Evolutionary conservation across 2,888 invertebrate genomes (phyloP).

Genomic region (Nycteola revayana): DNA sequence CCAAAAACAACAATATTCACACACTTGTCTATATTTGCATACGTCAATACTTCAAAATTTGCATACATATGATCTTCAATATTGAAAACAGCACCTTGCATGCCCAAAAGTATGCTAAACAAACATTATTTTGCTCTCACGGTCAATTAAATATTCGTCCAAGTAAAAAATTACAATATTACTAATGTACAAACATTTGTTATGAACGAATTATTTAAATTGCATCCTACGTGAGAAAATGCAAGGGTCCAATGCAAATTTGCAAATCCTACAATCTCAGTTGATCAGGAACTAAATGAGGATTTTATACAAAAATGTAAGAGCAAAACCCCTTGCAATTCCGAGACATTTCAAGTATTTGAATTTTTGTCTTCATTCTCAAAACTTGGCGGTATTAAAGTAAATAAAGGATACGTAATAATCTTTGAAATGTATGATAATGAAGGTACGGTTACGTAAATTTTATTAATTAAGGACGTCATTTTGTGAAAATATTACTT

Average conservation of each 20-base stretch:
- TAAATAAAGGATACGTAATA: constrained; percentile 19
- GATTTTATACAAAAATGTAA: constrained; percentile 72
- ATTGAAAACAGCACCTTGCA: constrained; percentile 25
- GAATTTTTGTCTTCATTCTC: constrained; percentile 38
- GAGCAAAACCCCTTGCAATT: constrained; percentile 46
- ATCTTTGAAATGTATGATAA: no score
- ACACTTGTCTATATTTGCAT: constrained; percentile 65
- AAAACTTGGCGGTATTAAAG: constrained; percentile 28
- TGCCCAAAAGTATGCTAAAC: constrained; percentile 37
- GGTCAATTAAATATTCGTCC: constrained; percentile 63
- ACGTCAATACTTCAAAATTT: constrained; percentile 52
- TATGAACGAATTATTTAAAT: constrained; percentile 73
- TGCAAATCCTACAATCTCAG: constrained; percentile 56
- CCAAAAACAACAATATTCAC: constrained; percentile 48
- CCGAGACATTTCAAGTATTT: constrained; percentile 36
- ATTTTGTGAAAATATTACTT: no score
- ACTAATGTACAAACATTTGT: constrained; percentile 59
- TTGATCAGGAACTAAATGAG: constrained; percentile 69
- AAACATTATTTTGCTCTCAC: constrained; percentile 47
- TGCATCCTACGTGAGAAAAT: constrained; percentile 42
- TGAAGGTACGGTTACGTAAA: no score
- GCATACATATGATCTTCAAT: constrained; percentile 38
- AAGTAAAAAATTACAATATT: constrained; percentile 55
- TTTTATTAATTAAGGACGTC: no score
- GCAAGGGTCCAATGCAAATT: constrained; percentile 65